Evolutionary conservation across 2,888 invertebrate species (phyloP).

Genomic region (Anticlea derivata): DNA sequence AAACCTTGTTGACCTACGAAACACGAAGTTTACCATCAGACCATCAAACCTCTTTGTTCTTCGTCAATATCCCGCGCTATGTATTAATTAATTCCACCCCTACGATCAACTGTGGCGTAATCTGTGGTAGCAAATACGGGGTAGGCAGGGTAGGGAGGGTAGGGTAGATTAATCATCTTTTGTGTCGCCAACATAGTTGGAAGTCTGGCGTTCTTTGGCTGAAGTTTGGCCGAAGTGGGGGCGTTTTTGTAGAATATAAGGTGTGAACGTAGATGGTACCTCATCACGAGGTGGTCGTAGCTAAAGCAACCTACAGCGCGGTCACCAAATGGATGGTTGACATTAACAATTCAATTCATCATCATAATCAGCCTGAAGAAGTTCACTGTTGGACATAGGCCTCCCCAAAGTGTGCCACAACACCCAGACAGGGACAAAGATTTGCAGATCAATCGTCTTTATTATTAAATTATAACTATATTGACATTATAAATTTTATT

Average conservation of each 20-base stretch:
- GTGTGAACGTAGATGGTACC: not conserved
- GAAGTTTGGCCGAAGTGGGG: constrained; percentile 22
- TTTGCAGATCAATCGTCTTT: too few species aligned
- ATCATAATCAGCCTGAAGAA: too few species aligned
- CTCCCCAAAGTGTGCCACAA: too few species aligned
- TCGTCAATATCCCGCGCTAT: constrained; percentile 17
- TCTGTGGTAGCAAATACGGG: constrained; percentile 25
- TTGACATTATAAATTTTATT: too few species aligned
- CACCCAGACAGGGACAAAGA: too few species aligned
- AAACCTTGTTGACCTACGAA: constrained; percentile 3
- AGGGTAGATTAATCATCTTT: constrained; percentile 47
- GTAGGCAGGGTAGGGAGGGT: not conserved
- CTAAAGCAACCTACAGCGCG: too few species aligned
- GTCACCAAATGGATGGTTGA: too few species aligned
- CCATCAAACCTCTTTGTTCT: constrained; percentile 13
- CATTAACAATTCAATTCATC: too few species aligned
- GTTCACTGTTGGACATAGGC: too few species aligned
- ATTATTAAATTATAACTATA: too few species aligned
- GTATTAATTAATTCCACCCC: constrained; percentile 27
- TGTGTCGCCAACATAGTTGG: constrained; percentile 39
- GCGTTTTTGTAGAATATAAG: constrained; percentile 19
- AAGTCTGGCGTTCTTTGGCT: constrained; percentile 36
- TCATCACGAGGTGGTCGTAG: too few species aligned
- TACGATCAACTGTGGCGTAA: constrained; percentile 6
- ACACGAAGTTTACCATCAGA: constrained; percentile 5